A percentile compares a stretch with the other conserved stretches of the same genome.
phyloP scores from a whole-genome alignment of 2,797 vertebrate genomes.

The Ctenopoma multispine region DNA sequence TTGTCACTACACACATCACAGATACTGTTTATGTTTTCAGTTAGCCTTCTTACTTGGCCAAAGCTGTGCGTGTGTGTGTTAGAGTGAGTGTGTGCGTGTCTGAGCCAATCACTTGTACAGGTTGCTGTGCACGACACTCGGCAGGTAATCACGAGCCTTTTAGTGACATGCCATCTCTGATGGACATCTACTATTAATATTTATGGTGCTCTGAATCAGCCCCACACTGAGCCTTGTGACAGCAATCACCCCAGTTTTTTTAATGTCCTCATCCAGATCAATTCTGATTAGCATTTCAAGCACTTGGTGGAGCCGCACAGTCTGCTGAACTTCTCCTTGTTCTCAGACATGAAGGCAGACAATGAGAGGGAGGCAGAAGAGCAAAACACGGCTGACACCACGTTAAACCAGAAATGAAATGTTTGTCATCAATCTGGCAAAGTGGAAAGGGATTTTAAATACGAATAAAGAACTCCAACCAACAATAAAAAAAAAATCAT shows the following conservation, averaged over 20 bases:
- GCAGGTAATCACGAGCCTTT: conserved; percentile 79
- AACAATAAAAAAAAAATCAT: conserved; percentile 31
- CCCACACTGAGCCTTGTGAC: conserved; percentile 73
- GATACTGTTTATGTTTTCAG: conserved; percentile 77
- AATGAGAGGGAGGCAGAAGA: conserved; percentile 29
- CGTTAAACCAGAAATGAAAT: conserved; percentile 57
- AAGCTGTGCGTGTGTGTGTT: conserved; percentile 14
- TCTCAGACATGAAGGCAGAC: conserved; percentile 63
- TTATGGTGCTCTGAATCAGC: conserved; percentile 77
- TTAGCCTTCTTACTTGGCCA: conserved; percentile 60
- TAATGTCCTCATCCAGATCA: conserved; percentile 77
- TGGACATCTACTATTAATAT: conserved; percentile 82
- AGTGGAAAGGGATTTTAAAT: conserved; percentile 20
- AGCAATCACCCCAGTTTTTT: conserved; percentile 75
- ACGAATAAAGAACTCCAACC: conserved; percentile 28
- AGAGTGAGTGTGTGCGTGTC: conserved; percentile 42
- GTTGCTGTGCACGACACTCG: conserved; percentile 51
- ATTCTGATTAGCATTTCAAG: conserved; percentile 81
- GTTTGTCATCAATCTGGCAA: conserved; percentile 48
- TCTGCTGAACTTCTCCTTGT: conserved; percentile 69
- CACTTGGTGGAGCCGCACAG: conserved; percentile 57
- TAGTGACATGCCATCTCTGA: conserved; percentile 74
- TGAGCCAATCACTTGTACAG: conserved; percentile 66
- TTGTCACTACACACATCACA: conserved; percentile 67
- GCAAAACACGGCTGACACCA: conserved; percentile 53